Conservation (phyloP, 2,797 vertebrate species). For the Psittacula derbiana region DNA sequence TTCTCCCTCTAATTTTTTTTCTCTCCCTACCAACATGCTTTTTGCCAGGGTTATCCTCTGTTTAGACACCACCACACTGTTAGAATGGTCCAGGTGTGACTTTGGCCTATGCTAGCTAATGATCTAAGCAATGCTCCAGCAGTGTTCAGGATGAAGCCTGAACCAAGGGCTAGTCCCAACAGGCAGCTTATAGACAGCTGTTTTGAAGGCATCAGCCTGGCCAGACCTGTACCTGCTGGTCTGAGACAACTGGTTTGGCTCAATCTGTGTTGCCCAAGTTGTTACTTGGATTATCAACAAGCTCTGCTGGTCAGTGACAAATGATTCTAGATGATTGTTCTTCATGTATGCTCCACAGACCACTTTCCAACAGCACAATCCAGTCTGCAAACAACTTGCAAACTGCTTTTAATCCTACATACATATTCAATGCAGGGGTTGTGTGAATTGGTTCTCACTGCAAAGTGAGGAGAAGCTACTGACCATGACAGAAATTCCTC, state of each 20-base stretch:
- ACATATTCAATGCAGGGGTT: background rate
- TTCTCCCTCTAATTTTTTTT: background rate
- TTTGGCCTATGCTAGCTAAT: background rate
- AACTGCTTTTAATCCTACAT: background rate
- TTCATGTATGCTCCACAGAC: background rate
- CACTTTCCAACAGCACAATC: background rate
- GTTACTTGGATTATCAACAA: background rate
- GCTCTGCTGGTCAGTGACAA: background rate
- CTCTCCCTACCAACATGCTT: background rate
- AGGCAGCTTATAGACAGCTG: background rate
- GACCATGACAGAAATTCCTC: background rate
- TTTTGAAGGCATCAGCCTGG: background rate
- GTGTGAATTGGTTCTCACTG: background rate
- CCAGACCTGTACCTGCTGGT: background rate
- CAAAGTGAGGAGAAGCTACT: background rate
- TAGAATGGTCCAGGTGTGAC: background rate
- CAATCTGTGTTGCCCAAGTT: background rate
- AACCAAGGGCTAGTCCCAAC: background rate
- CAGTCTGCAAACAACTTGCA: background rate
- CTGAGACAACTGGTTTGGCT: background rate
- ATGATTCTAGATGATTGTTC: background rate
- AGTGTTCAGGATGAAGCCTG: background rate
- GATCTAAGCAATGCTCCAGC: background rate
- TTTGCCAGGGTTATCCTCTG: background rate
- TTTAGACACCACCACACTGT: background rate